Evolutionary conservation across 2,888 invertebrate species (phyloP).

Genomic region (Agrotis segetum): DNA sequence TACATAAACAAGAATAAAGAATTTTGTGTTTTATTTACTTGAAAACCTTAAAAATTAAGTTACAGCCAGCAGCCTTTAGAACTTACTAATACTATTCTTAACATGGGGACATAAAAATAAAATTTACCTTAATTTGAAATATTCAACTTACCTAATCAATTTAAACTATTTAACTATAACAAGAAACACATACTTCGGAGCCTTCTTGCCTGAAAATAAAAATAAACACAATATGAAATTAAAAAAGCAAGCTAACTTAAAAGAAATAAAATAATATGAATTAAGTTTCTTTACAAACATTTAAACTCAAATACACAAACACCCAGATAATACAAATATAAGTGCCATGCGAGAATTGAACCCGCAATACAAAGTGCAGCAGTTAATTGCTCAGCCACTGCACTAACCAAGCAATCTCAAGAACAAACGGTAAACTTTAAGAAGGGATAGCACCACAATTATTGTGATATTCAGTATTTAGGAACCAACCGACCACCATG

Average conservation of each 20-base stretch:
- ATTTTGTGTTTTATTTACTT: conserved; percentile 65
- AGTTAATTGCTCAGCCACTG: no score
- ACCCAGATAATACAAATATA: no score
- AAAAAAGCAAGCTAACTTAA: neutral
- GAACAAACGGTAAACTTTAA: no score
- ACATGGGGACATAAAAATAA: conserved; percentile 20
- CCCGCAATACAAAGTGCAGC: no score
- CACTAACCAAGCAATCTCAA: no score
- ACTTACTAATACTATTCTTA: conserved; percentile 37
- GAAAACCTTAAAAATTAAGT: conserved; percentile 49
- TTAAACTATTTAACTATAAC: conserved; percentile 74
- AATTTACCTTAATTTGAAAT: conserved; percentile 23
- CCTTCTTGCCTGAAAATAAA: conserved; percentile 82
- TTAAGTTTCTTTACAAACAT: neutral
- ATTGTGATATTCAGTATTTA: neutral
- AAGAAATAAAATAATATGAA: neutral
- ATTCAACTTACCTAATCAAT: conserved; percentile 22
- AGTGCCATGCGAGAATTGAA: no score
- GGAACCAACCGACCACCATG: neutral
- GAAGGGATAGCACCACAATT: neutral
- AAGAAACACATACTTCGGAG: conserved; percentile 83
- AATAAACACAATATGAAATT: conserved; percentile 51
- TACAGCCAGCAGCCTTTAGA: conserved; percentile 67
- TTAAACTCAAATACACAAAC: no score
- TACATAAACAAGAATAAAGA: conserved; percentile 67